Evolutionary conservation across 92 coral and sea anemone species (phyloP), one percentile per base, ranked within the genome.

Genomic region (Epizoanthus ramosus): DNA sequence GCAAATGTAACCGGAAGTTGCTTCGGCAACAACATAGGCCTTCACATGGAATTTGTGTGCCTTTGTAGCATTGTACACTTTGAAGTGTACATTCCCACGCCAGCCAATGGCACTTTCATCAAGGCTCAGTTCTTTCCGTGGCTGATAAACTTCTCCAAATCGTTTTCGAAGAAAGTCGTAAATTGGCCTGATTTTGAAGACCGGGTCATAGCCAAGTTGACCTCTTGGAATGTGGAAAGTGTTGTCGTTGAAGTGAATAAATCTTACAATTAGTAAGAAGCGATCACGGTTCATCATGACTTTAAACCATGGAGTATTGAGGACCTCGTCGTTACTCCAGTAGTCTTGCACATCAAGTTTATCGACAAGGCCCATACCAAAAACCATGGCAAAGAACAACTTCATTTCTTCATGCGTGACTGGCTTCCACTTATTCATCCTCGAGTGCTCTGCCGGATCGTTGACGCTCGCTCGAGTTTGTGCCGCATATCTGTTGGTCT

Each of bases 221-320:
- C 91, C 91, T 80, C 88, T 45, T 25, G 68, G 84, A 24, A 90
- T 71, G 8, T 35, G 79, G 37, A 24, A 54, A 28, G 37, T 47
- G 64, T 92, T 88, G 83, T 92, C 84, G 21, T 80, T 86, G 64
- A 88, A 86, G 69, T 91, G 95, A 6, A 85, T 61, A 58, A 75
- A 52, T 41, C 75, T 31, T 24, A 86, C 64, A 63, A 86, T 87
- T 14, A 75, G 57, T 65, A 74, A 31, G 79, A 88, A 88, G 28
- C 85, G 74, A 18, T 85, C 74, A 68, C 88, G 54, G 23, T 76
- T 74, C 54, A 57, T 74, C 67, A 74, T 74, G 22, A 33, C 22
- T 53, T 28, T 73, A 79, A 57, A 83, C 69, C 65, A 68, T n/a
- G 70, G 88, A 64, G 79, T 76, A 1, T 75, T 14, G 9, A 66